phyloP scores from a whole-genome alignment of 2,888 invertebrate genomes.

The Epinotia bilunana region DNA sequence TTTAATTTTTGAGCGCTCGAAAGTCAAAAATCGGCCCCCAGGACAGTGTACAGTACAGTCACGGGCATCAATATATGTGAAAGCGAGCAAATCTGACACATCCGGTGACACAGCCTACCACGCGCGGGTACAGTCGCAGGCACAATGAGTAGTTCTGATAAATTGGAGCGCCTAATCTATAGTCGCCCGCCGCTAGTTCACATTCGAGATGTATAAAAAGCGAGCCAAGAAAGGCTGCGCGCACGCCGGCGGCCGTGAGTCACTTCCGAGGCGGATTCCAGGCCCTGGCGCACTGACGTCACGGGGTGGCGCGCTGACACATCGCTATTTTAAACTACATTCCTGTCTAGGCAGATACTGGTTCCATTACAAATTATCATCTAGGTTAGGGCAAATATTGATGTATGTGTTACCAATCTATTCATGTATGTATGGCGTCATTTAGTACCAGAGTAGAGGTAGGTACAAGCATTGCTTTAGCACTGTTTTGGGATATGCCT shows the following conservation, averaged over 20 bases:
- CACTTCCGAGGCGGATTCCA: constrained; percentile 75
- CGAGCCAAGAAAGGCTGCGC: constrained; percentile 31
- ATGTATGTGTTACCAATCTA: no score
- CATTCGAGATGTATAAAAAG: constrained; percentile 24
- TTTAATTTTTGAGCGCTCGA: no score
- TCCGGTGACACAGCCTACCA: no score
- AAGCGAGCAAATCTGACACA: no score
- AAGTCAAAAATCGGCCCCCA: no score
- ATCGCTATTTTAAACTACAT: constrained; percentile 67
- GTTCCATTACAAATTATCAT: not conserved
- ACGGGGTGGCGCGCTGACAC: constrained; percentile 64
- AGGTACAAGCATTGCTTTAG: no score
- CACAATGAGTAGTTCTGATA: not conserved
- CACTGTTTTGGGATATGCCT: no score
- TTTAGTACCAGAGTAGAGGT: no score
- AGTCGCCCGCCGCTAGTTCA: constrained; percentile 7
- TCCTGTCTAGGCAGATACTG: constrained; percentile 50
- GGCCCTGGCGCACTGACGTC: constrained; percentile 64
- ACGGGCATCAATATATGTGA: no score
- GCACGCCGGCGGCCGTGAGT: constrained; percentile 58
- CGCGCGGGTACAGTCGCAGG: not conserved
- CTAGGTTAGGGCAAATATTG: not conserved
- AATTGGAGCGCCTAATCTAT: not conserved
- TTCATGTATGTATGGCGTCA: no score
- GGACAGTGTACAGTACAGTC: no score